Percentiles rank a stretch among this genome's conserved stretches.
Evolutionary conservation across 2,797 vertebrate species (phyloP).

Genomic region (Rhinophrynus dorsalis): DNA sequence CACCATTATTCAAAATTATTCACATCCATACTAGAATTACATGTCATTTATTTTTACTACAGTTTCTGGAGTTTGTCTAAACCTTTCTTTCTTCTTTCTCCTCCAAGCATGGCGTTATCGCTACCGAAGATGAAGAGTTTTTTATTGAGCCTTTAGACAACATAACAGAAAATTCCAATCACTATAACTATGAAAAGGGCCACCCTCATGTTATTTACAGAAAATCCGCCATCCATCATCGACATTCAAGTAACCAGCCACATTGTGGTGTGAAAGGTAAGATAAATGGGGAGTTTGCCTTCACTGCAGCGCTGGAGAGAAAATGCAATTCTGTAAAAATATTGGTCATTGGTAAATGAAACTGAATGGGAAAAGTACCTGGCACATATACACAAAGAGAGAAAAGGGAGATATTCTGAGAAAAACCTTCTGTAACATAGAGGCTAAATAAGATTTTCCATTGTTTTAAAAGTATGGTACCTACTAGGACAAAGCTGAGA

Average conservation of each 20-base stretch:
- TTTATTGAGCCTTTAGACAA: constrained; percentile 98
- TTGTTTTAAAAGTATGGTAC: no score
- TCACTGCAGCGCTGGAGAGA: neutral
- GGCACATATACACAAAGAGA: neutral
- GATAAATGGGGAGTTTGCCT: constrained; percentile 12
- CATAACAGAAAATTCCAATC: constrained; percentile 79
- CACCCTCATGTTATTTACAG: constrained; percentile 99
- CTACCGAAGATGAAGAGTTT: constrained; percentile 97
- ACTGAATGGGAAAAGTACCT: no score
- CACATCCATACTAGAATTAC: no score
- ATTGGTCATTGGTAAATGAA: no score
- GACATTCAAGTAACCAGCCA: constrained; percentile 81
- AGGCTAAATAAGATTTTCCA: no score
- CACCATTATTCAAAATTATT: no score
- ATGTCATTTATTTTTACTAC: no score
- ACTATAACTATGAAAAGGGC: constrained; percentile 84
- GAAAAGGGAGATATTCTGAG: neutral
- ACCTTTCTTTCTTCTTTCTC: constrained; percentile 44
- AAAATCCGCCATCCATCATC: constrained; percentile 87
- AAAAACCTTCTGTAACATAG: no score
- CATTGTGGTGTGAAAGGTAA: constrained; percentile 95
- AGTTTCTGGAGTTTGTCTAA: constrained; percentile 7
- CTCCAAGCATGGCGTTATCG: constrained; percentile 93
- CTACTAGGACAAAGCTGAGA: no score
- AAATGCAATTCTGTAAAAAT: no score